Percentiles rank a stretch among this genome's conserved stretches.
These are phyloP conservation scores for Gopherus flavomarginatus DNA, from an alignment of 2,113 vertebrate species.

Conservation along the genomic window DNA sequence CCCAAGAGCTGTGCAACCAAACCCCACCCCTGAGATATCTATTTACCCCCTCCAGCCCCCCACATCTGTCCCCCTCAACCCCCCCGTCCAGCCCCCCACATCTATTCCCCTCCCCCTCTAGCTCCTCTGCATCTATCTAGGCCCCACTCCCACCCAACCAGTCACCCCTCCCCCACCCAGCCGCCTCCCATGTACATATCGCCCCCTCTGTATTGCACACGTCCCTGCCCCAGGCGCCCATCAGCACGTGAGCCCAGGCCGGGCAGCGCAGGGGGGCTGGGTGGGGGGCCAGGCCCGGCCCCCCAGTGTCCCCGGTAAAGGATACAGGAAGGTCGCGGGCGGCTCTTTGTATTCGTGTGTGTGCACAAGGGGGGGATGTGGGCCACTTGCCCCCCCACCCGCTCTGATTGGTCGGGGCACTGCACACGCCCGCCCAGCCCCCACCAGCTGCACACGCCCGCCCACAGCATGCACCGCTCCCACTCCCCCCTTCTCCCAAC, in stretches of 20 bases:
- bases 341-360: slow-evolving; percentile 73
- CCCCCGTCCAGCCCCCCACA: no score
- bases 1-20: no score
- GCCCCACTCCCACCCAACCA: no score
- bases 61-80: no score
- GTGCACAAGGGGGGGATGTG: slow-evolving; percentile 60
- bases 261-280: neutral
- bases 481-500: no score
- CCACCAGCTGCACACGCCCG: neutral
- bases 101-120: no score
- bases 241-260: neutral
- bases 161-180: no score
- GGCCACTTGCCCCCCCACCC: neutral
- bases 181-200: neutral
- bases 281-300: neutral
- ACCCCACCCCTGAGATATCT: neutral
- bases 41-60: neutral
- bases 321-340: slow-evolving; percentile 72
- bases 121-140: no score
- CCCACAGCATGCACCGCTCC: no score
- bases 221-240: neutral
- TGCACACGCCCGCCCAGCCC: neutral
- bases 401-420: neutral
- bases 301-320: slow-evolving; percentile 55
- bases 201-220: neutral